Evolutionary conservation across 2,888 invertebrate genomes (phyloP).

Genomic region (Scelioninae gen. 2): DNA sequence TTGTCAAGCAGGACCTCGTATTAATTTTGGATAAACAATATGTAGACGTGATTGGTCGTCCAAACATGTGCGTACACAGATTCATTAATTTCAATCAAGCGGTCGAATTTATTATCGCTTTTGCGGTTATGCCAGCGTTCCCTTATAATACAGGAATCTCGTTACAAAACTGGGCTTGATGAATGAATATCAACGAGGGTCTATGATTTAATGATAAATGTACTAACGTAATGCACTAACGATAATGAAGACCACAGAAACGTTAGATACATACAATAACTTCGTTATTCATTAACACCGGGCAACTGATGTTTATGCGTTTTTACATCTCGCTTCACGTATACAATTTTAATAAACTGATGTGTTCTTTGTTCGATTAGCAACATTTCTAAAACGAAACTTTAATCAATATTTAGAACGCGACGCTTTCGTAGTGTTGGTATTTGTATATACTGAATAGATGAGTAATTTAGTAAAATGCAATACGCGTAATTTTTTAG

Average conservation of each 20-base stretch:
- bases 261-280: slow-evolving; percentile 45
- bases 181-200: slow-evolving; percentile 57
- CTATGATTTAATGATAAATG: slow-evolving; percentile 54
- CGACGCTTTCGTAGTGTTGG: too few relatives aligned
- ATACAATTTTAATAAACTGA: neutral
- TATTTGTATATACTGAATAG: too few relatives aligned
- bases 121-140: slow-evolving; percentile 53
- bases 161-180: slow-evolving; percentile 58
- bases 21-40: slow-evolving; percentile 56
- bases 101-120: slow-evolving; percentile 59
- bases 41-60: slow-evolving; percentile 49
- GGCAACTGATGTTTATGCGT: slow-evolving; percentile 7
- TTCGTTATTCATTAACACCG: slow-evolving; percentile 38
- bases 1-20: slow-evolving; percentile 46
- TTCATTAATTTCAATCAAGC: slow-evolving; percentile 59
- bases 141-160: slow-evolving; percentile 56
- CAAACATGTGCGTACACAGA: slow-evolving; percentile 43
- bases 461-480: too few relatives aligned
- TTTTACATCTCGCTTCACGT: slow-evolving; percentile 15
- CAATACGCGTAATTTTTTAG: too few relatives aligned
- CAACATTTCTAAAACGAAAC: too few relatives aligned
- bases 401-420: too few relatives aligned
- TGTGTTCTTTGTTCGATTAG: too few relatives aligned
- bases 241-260: slow-evolving; percentile 54
- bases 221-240: slow-evolving; percentile 53